Evolutionary conservation across 2,797 vertebrate species (phyloP), one percentile per base, ranked within the genome.

Genomic region (Tangara arthus): DNA sequence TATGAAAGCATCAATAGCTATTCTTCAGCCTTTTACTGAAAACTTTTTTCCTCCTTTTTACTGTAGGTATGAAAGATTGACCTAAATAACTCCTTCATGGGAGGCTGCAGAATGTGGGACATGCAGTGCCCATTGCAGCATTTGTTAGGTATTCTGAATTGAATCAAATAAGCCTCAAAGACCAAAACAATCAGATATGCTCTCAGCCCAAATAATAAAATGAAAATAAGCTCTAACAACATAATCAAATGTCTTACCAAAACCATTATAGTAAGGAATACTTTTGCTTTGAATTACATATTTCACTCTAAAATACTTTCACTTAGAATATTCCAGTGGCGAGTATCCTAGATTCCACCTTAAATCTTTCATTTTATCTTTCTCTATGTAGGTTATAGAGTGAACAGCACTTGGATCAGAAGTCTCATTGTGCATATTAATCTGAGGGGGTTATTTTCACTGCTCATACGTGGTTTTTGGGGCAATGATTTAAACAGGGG

Each of bases 361-460:
- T 94, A 96, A 96, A 71, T 14, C 20, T 78, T 83, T 82, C 34
- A 63, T 52, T 94, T 85, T 39, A 19, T 80, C 86, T 87, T 71
- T 63, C 65, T 44, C 79, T 87, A 73, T 75, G 78, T 93, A 95
- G 94, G 77, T 89, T 93, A 90, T n/a, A 30, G 68, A 53, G 83
- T 52, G 15, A 93, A 35, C 41, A 91, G 64, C 66, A 44, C 82
- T 95, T 92, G 65, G 42, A 91, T 81, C 64, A 52, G 68, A 88
- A 87, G 19, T 90, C 95, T 97, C 96, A 66, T 87, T 77, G 82
- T 93, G 93, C 80, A 89, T 87, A 42, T 87, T 75, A 91, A 87
- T 72, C 49, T 85, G 94, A 95, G 41, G 57, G 47, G 41, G 90
- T 95, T 66, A 89, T 93, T 93, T 95, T 96, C 89, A 75, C 65